Evolutionary conservation across 2,888 invertebrate genomes (phyloP).

Genomic region (Coremacera marginata): DNA sequence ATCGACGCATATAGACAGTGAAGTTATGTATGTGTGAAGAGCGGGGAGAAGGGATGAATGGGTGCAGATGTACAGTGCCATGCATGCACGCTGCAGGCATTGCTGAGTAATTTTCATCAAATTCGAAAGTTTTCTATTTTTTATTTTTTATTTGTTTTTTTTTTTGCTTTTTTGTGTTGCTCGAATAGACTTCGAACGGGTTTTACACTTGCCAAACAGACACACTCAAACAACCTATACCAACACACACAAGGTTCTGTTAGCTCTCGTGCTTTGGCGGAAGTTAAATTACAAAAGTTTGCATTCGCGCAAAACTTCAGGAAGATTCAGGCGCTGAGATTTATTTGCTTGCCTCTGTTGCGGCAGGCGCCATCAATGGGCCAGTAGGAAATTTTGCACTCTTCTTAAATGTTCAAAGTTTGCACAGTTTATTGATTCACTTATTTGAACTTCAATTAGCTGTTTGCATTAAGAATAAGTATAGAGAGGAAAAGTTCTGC

Average conservation of each 20-base stretch:
- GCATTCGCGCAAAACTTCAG: conserved; percentile 15
- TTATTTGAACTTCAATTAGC: too few species aligned
- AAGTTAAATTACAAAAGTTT: conserved; percentile 44
- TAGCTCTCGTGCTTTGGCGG: neutral
- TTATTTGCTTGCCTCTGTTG: conserved; percentile 20
- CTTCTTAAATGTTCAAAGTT: neutral
- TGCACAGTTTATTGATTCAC: too few species aligned
- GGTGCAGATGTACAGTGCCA: neutral
- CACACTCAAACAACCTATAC: conserved; percentile 7
- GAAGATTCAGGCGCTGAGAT: conserved; percentile 20
- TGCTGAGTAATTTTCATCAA: conserved; percentile 22
- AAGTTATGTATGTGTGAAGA: neutral
- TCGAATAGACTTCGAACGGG: conserved; percentile 27
- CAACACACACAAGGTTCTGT: neutral
- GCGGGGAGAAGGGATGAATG: neutral
- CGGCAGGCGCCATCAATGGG: neutral
- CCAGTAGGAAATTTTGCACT: conserved; percentile 24
- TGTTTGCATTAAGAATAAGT: too few species aligned
- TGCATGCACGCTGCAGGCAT: neutral
- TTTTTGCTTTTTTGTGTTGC: conserved; percentile 14
- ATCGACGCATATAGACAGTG: neutral
- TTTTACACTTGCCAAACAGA: conserved; percentile 13
- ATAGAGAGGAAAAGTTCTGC: too few species aligned
- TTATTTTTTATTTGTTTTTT: neutral
- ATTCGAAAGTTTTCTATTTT: conserved; percentile 15